Conservation (phyloP, 2,797 vertebrate genomes). For the Protonibea diacanthus region DNA sequence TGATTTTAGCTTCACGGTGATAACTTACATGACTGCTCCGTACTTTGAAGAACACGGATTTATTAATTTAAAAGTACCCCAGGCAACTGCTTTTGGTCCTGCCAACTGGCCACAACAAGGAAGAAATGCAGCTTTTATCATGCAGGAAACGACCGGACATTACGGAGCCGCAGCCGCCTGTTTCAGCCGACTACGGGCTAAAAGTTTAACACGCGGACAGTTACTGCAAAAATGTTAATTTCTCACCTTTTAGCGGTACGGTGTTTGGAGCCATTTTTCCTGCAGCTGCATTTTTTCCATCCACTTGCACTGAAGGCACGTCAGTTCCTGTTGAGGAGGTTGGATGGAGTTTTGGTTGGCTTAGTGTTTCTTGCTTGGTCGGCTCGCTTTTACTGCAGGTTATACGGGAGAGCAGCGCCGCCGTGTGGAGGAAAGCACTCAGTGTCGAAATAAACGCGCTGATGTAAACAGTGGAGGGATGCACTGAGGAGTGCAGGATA, state of each 20-base stretch:
- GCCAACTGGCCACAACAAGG: slow-evolving; percentile 63
- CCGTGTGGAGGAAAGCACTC: not conserved
- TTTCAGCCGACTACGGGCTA: not conserved
- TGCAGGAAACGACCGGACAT: not conserved
- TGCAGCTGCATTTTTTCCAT: slow-evolving; percentile 84
- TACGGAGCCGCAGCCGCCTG: not conserved
- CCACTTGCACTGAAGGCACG: slow-evolving; percentile 80
- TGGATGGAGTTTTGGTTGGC: slow-evolving; percentile 45
- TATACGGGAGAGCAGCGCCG: slow-evolving; percentile 36
- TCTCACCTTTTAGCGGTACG: slow-evolving; percentile 82
- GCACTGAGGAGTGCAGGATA: too few relatives aligned
- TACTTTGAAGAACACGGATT: slow-evolving; percentile 49
- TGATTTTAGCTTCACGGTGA: not conserved
- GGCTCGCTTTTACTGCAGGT: not conserved
- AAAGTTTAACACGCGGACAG: slow-evolving; percentile 53
- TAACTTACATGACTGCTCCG: not conserved
- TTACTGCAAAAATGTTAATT: slow-evolving; percentile 12
- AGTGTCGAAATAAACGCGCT: not conserved
- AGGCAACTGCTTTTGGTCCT: slow-evolving; percentile 44
- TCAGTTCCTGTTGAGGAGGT: slow-evolving; percentile 86
- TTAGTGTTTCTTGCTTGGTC: slow-evolving; percentile 15
- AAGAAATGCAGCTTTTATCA: slow-evolving; percentile 42
- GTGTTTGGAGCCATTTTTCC: slow-evolving; percentile 84
- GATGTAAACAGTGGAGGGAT: not conserved
- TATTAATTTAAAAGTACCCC: slow-evolving; percentile 71